These are phyloP conservation scores for Xestia xanthographa DNA, from an alignment of 2,888 invertebrate genomes.

Conservation along the genomic window DNA sequence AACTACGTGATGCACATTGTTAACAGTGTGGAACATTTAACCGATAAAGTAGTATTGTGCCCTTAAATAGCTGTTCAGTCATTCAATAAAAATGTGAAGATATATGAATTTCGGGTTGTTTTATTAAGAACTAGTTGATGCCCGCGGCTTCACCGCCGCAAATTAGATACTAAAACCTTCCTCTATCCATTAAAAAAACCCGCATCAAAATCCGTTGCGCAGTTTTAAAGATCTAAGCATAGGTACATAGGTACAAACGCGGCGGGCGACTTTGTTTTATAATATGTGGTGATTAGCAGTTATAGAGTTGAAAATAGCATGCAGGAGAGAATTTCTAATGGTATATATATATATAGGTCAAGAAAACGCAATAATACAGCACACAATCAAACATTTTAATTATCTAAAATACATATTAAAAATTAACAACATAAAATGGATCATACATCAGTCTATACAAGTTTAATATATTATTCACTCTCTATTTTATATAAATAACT, in stretches of 20 bases:
- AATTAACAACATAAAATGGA: conserved; percentile 72
- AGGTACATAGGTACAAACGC: no score
- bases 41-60: conserved; percentile 22
- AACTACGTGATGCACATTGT: conserved; percentile 37
- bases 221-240: no score
- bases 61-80: background rate
- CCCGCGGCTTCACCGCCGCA: no score
- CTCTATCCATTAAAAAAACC: no score
- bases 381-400: conserved; percentile 78
- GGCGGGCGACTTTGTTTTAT: no score
- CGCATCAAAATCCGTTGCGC: no score
- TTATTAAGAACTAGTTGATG: conserved; percentile 6
- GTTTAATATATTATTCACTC: conserved; percentile 73
- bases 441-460: conserved; percentile 76
- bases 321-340: no score
- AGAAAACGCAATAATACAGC: conserved; percentile 61
- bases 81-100: background rate
- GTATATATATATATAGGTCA: background rate
- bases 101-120: background rate
- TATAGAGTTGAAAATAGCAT: background rate
- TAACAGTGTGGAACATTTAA: conserved; percentile 39
- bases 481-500: conserved; percentile 72
- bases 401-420: conserved; percentile 73
- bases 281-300: no score
- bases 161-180: no score